phyloP scores from a whole-genome alignment of 1,140 invertebrate species.

The Heliconius hewitsoni region DNA sequence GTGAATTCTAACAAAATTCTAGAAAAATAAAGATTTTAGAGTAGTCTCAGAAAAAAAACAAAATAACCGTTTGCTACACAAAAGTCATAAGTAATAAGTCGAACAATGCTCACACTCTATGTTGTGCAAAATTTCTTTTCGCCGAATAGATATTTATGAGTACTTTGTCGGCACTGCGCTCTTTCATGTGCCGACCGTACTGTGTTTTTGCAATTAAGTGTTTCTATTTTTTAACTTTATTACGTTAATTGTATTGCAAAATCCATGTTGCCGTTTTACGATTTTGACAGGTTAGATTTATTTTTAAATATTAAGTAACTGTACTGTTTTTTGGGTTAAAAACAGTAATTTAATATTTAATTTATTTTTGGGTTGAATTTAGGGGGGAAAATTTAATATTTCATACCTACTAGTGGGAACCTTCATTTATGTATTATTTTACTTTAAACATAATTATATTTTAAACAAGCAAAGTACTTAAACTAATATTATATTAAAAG shows the following conservation, averaged over 20 bases:
- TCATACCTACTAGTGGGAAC: too few species aligned
- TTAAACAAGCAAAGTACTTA: too few species aligned
- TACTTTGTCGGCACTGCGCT: slow-evolving; percentile 47
- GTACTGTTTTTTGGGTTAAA: neutral
- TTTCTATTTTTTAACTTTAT: slow-evolving; percentile 32
- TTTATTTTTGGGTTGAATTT: too few species aligned
- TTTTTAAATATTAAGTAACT: neutral
- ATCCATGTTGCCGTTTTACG: neutral
- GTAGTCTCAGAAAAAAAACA: neutral
- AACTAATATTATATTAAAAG: neutral
- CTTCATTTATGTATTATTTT: too few species aligned
- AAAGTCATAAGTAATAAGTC: slow-evolving; percentile 12
- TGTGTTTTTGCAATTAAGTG: slow-evolving; percentile 47
- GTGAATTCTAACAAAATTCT: too few species aligned
- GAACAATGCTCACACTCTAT: slow-evolving; percentile 43
- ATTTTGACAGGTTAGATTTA: neutral
- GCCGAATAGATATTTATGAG: slow-evolving; percentile 64
- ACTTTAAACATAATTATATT: too few species aligned
- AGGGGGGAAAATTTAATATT: too few species aligned
- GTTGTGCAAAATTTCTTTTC: slow-evolving; percentile 77
- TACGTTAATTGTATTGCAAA: neutral
- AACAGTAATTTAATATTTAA: too few species aligned
- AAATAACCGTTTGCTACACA: slow-evolving; percentile 1
- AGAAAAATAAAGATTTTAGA: neutral
- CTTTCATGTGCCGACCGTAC: slow-evolving; percentile 39